These are phyloP conservation scores for Craterocephalus amniculus DNA, from an alignment of 2,797 vertebrate genomes.

Conservation along the genomic window DNA sequence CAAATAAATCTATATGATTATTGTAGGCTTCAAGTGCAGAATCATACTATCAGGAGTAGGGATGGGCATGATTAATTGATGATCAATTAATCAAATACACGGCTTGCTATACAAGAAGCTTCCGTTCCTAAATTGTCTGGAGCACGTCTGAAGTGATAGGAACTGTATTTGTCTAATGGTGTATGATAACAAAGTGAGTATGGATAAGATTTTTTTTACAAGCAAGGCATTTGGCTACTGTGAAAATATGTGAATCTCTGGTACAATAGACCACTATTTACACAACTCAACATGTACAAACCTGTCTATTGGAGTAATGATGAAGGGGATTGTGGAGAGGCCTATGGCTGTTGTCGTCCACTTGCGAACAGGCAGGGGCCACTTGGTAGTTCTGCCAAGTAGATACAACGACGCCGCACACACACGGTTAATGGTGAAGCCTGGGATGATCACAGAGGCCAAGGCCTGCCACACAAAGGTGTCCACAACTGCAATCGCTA, in stretches of 20 bases:
- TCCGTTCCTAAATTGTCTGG: not conserved
- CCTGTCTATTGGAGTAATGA: slow-evolving; percentile 97
- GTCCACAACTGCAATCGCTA: slow-evolving; percentile 89
- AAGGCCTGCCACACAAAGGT: slow-evolving; percentile 96
- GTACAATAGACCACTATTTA: not conserved
- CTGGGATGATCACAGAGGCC: slow-evolving; percentile 94
- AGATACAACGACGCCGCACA: slow-evolving; percentile 90
- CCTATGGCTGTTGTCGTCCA: slow-evolving; percentile 94
- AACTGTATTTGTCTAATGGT: slow-evolving; percentile 25
- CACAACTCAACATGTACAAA: slow-evolving; percentile 58
- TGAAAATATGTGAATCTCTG: slow-evolving; percentile 10
- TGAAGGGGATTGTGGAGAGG: slow-evolving; percentile 92
- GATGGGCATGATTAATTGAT: no score
- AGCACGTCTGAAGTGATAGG: slow-evolving; percentile 26
- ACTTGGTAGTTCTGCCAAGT: slow-evolving; percentile 86
- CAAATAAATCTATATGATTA: no score
- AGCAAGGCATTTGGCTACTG: slow-evolving; percentile 19
- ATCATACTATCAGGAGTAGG: no score
- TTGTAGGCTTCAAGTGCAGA: no score
- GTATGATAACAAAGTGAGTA: slow-evolving; percentile 18
- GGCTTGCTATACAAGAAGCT: not conserved
- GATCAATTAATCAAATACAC: no score
- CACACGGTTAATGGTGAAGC: slow-evolving; percentile 95
- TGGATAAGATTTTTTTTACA: slow-evolving; percentile 40
- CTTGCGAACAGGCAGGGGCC: slow-evolving; percentile 89